Evolutionary conservation across 2,888 invertebrate genomes (phyloP).

Genomic region (Drosophila paracracens): DNA sequence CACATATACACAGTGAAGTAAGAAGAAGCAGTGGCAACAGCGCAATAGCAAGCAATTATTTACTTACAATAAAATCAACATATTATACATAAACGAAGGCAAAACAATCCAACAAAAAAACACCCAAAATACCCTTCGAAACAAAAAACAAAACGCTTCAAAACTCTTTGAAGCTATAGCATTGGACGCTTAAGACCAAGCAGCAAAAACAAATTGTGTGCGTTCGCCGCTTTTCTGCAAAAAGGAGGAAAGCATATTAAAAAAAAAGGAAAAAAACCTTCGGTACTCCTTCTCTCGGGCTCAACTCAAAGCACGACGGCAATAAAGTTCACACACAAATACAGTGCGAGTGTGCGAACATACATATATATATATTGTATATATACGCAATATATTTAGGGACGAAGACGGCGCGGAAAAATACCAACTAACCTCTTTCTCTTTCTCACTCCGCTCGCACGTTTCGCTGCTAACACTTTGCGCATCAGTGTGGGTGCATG

Average conservation of each 20-base stretch:
- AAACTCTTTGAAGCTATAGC: slow-evolving; percentile 19
- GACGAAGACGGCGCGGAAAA: slow-evolving; percentile 73
- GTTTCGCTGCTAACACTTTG: slow-evolving; percentile 50
- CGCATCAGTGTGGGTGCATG: slow-evolving; percentile 46
- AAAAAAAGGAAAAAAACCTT: slow-evolving; percentile 56
- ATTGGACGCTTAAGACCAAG: background rate
- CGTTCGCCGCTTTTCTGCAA: slow-evolving; percentile 48
- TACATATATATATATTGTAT: slow-evolving; percentile 45
- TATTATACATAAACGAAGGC: slow-evolving; percentile 59
- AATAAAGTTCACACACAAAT: slow-evolving; percentile 58
- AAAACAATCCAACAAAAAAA: slow-evolving; percentile 44
- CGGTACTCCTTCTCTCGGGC: slow-evolving; percentile 66
- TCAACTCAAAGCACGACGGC: slow-evolving; percentile 49
- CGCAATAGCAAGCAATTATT: slow-evolving; percentile 79
- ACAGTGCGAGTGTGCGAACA: slow-evolving; percentile 40
- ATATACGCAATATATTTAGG: slow-evolving; percentile 66
- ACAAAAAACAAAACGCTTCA: slow-evolving; percentile 14
- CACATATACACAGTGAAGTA: slow-evolving; percentile 55
- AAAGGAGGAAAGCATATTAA: slow-evolving; percentile 39
- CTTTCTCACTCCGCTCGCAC: slow-evolving; percentile 34
- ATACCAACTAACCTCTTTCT: slow-evolving; percentile 71
- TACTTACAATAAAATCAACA: slow-evolving; percentile 69
- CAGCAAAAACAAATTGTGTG: slow-evolving; percentile 27
- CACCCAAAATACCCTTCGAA: background rate
- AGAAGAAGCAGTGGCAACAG: slow-evolving; percentile 76